Conservation (phyloP, 1,140 invertebrate species). For the Zaprionus ornatus region DNA sequence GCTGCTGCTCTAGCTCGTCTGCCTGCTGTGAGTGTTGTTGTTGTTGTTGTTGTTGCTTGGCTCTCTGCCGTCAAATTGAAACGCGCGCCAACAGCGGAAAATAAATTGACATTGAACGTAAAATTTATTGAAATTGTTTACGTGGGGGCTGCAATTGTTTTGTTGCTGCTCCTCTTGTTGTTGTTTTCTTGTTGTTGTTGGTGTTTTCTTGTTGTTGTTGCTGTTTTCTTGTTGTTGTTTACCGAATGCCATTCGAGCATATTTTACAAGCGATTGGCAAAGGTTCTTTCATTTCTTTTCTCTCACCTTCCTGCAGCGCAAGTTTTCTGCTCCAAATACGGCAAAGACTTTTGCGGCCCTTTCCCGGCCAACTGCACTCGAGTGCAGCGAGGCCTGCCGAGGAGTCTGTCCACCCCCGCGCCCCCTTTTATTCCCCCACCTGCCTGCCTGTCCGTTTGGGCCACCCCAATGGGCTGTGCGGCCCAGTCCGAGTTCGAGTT, state of each 20-base stretch:
- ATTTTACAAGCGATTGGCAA: constrained; percentile 21
- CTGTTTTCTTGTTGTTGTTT: background rate
- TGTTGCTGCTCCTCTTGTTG: constrained; percentile 24
- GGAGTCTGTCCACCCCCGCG: constrained; percentile 9
- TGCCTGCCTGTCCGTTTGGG: background rate
- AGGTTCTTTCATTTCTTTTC: constrained; percentile 36
- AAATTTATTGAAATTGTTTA: constrained; percentile 78
- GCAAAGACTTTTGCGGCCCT: constrained; percentile 49
- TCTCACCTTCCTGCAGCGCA: constrained; percentile 42
- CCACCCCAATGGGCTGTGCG: constrained; percentile 10
- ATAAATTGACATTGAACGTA: constrained; percentile 77
- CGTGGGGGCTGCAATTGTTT: constrained; percentile 59
- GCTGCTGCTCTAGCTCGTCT: background rate
- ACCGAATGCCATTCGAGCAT: constrained; percentile 47
- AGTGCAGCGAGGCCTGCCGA: constrained; percentile 69
- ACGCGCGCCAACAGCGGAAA: constrained; percentile 66
- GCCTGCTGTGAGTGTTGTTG: background rate
- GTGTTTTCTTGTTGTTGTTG: constrained; percentile 2
- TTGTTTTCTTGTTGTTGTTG: background rate
- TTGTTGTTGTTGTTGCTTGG: constrained; percentile 27
- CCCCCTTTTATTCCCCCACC: background rate
- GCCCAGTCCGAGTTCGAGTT: constrained; percentile 51
- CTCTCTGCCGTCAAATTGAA: constrained; percentile 67
- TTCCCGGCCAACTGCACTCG: constrained; percentile 62
- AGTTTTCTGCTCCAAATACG: constrained; percentile 74